Evolutionary conservation across 2,888 invertebrate genomes (phyloP).

Genomic region (Drosophila acutilabella): DNA sequence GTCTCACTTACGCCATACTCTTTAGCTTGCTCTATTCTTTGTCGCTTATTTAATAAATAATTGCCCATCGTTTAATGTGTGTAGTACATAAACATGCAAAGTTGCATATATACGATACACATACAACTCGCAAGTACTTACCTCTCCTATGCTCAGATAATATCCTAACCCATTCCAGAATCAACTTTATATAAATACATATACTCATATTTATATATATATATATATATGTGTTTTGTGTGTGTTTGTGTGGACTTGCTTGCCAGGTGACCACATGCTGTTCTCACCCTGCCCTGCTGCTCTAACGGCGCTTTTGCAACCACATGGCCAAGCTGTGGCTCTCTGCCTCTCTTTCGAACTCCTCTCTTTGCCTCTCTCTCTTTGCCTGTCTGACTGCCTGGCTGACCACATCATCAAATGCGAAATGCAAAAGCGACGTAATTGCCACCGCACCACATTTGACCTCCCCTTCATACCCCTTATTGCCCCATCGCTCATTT

Average conservation of each 20-base stretch:
- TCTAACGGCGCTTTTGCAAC: slow-evolving; percentile 68
- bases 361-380: slow-evolving; percentile 26
- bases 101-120: slow-evolving; percentile 53
- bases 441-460: slow-evolving; percentile 61
- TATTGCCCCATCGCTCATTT: too few relatives aligned
- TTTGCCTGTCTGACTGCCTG: slow-evolving; percentile 30
- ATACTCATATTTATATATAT: background rate
- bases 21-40: slow-evolving; percentile 28
- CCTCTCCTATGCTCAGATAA: slow-evolving; percentile 9
- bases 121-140: slow-evolving; percentile 15
- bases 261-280: slow-evolving; percentile 71
- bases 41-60: slow-evolving; percentile 69
- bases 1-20: background rate
- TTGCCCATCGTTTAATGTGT: slow-evolving; percentile 64
- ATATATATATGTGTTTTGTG: background rate
- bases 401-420: slow-evolving; percentile 74
- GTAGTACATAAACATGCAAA: slow-evolving; percentile 64
- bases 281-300: slow-evolving; percentile 29
- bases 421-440: slow-evolving; percentile 69
- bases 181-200: slow-evolving; percentile 4
- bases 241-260: slow-evolving; percentile 26
- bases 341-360: slow-evolving; percentile 22
- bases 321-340: slow-evolving; percentile 59
- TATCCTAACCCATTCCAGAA: slow-evolving; percentile 21
- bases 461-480: background rate